Conservation (phyloP, 2,888 invertebrate species). For the Elegia similella region DNA sequence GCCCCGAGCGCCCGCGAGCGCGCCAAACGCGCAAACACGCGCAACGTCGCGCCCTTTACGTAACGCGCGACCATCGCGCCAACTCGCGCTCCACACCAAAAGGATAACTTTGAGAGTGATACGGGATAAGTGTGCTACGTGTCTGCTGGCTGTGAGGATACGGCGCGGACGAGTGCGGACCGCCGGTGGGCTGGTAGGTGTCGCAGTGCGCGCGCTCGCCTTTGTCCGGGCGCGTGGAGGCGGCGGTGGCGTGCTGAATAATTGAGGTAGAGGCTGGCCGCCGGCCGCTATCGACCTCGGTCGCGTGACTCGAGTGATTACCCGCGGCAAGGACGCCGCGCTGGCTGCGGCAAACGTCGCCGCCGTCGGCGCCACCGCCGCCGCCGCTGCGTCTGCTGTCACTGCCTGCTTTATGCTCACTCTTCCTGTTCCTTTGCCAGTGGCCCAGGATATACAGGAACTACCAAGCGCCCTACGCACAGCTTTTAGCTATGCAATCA, state of each 20-base stretch:
- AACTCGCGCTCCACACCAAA: slow-evolving; percentile 35
- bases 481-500: neutral
- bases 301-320: slow-evolving; percentile 73
- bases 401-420: slow-evolving; percentile 29
- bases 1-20: slow-evolving; percentile 75
- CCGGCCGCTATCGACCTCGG: slow-evolving; percentile 79
- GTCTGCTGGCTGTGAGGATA: slow-evolving; percentile 40
- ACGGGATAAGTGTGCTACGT: slow-evolving; percentile 54
- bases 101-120: slow-evolving; percentile 57
- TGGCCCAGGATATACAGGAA: no score
- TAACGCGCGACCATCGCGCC: slow-evolving; percentile 72
- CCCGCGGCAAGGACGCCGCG: slow-evolving; percentile 74
- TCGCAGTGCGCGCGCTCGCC: slow-evolving; percentile 61
- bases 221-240: slow-evolving; percentile 61
- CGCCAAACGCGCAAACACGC: slow-evolving; percentile 67
- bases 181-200: slow-evolving; percentile 70
- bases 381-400: slow-evolving; percentile 40
- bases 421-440: slow-evolving; percentile 17
- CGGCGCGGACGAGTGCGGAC: slow-evolving; percentile 47
- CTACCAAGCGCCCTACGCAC: neutral
- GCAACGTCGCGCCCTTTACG: slow-evolving; percentile 74
- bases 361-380: slow-evolving; percentile 40
- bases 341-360: slow-evolving; percentile 67
- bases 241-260: slow-evolving; percentile 68
- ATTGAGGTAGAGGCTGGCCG: slow-evolving; percentile 73